Base-by-base conservation (phyloP, 2,797 vertebrate genomes). In the Ciconia nigra region DNA sequence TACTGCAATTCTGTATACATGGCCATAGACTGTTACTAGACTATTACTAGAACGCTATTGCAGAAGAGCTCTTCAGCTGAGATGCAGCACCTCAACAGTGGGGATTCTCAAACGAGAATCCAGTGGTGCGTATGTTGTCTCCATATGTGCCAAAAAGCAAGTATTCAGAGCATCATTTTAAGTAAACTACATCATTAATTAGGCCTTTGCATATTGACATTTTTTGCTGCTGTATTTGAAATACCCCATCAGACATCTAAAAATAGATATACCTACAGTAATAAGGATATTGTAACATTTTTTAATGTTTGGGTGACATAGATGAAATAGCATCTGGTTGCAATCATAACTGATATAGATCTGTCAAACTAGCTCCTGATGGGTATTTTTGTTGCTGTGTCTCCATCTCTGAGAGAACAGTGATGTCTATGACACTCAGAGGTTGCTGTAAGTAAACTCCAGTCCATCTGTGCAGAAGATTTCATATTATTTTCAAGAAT, bases 371-470 rank as follows among this genome's bases (percentile, higher is more conserved):
- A 89, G 82, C 42, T 96, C 76, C 81, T 97, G 88, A 89, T 93
- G 76, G 37, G 65, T 96, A 93, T 85, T 98, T 96, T 95, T 85
- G 87, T 95, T 95, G 47, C 67, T 94, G 22, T 91, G 61, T 88
- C 94, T 96, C 83, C 89, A 96, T 21, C 94, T 95, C 96, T 96
- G 73, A 90, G 85, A 90, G 71, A 95, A 90, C 58, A 87, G 25
- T 83, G 77, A 73, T 92, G 19, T 73, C 77, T 96, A 25, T 69
- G 84, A 96, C 91, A 94, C 81, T 79, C 83, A 91, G 90, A 94
- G 70, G 96, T 92, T 91, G 59, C 57, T 93, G 87, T 95, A 97
- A 97, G 97, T 98, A 98, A 98, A 97, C 83, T 97, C 94, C 96
- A 95, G 90, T 84, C 97, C 96, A 98, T 98, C 97, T 98, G 94